Conservation (phyloP, 2,888 invertebrate species). For the Chalcis sispes region DNA sequence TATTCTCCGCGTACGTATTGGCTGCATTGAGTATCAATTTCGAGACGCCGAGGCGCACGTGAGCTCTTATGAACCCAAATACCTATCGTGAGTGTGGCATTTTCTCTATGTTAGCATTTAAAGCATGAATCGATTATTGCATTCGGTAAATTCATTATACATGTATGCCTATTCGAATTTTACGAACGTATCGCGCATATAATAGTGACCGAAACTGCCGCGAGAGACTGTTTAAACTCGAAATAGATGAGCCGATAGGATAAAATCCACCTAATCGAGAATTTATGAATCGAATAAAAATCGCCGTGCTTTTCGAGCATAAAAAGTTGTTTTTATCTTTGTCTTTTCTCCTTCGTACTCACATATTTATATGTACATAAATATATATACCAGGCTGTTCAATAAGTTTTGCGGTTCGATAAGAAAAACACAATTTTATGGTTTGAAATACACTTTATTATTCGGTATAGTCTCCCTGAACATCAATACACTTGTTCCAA, state of each 20-base stretch:
- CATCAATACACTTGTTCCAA: too few relatives aligned
- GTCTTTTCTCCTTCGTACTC: neutral
- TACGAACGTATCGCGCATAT: too few relatives aligned
- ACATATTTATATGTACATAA: too few relatives aligned
- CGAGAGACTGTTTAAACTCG: neutral
- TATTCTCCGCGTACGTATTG: too few relatives aligned
- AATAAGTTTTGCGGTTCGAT: too few relatives aligned
- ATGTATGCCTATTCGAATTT: too few relatives aligned
- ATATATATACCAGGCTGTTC: too few relatives aligned
- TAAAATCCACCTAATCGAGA: neutral
- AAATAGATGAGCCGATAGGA: neutral
- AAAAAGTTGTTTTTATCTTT: neutral
- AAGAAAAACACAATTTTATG: too few relatives aligned
- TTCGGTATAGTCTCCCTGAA: too few relatives aligned
- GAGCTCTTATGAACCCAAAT: neutral
- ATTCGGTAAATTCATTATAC: neutral
- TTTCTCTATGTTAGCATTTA: slow-evolving; percentile 31
- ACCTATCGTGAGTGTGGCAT: slow-evolving; percentile 19
- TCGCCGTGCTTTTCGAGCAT: neutral
- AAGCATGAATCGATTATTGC: slow-evolving; percentile 24
- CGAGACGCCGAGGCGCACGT: neutral
- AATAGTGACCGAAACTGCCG: too few relatives aligned
- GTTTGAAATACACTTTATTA: too few relatives aligned
- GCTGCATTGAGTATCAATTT: too few relatives aligned
- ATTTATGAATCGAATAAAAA: neutral